Conservation (phyloP, 2,888 invertebrate species). For the Timandra comae region DNA sequence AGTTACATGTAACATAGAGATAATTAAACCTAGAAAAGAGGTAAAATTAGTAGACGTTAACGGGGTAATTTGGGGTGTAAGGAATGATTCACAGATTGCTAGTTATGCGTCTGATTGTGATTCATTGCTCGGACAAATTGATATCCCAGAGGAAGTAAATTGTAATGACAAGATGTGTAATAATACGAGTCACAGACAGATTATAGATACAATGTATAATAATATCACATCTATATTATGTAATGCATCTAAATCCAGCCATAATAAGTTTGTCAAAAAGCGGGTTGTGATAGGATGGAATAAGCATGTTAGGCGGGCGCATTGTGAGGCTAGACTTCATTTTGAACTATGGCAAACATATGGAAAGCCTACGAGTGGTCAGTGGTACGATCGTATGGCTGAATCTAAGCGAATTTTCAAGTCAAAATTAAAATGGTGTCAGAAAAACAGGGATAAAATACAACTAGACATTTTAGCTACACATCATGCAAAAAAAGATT, state of each 20-base stretch:
- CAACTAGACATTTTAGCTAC: neutral
- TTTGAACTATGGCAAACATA: neutral
- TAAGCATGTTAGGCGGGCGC: neutral
- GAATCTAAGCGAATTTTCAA: neutral
- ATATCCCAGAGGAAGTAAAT: neutral
- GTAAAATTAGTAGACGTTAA: too few relatives aligned
- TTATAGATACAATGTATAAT: slow-evolving; percentile 1
- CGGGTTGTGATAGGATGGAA: neutral
- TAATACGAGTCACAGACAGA: neutral
- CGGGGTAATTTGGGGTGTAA: slow-evolving; percentile 3
- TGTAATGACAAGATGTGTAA: neutral
- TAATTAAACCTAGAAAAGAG: neutral
- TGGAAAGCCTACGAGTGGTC: neutral
- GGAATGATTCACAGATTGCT: slow-evolving; percentile 1
- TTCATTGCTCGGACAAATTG: neutral
- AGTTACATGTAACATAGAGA: slow-evolving; percentile 8
- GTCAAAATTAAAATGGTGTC: neutral
- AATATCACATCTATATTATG: neutral
- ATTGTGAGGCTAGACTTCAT: neutral
- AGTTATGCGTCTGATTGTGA: neutral
- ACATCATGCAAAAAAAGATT: neutral
- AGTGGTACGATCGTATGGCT: neutral
- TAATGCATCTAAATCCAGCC: neutral
- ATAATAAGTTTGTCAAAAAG: neutral
- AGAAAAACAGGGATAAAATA: neutral